Evolutionary conservation across 2,113 vertebrate genomes (phyloP), one percentile per base, ranked within the genome.

Genomic region (Gymnogyps californianus): DNA sequence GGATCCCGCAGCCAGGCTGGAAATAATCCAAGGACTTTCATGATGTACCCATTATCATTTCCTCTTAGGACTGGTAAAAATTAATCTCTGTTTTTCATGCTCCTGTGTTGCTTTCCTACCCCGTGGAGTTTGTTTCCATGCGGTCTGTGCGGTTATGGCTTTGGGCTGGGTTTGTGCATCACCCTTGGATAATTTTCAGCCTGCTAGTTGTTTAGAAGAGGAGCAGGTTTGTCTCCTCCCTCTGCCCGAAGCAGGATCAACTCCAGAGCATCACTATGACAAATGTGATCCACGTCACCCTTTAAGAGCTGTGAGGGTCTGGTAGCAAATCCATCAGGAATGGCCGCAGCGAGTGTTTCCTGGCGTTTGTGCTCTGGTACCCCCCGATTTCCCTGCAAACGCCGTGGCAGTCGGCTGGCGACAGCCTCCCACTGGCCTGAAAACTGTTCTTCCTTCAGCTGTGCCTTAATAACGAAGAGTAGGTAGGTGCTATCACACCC

Each of bases 401-500:
- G 2, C 66, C 38, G 1, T 2, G 18, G 61, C 65, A 36, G 20
- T 69, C 20, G 18, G 69, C 82, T 90, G 90, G 49, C 11, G 18
- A 34, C 86, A 90, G 34, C 83, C 75, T 95, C 93, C 87, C 24
- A 22, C 91, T 67, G 91, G 32, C 93, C 95, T n/a, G 70, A 52
- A 59, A 93, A 67, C 80, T 82, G 79, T 9, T 94, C 95, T 61
- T 69, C 91, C 71, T 86, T 92, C 58, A 40, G 59, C 61, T 44
- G 28, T 55, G 87, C 44, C 49, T 74, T 38, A 28, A 32, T 70
- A 22, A 8, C 5, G 13, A 36, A 10, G 71, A 93, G 91, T 87
- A 84, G 91, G 93, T 71, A 91, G 94, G 96, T 94, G 94, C 96
- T 62, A 89, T 96, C 94, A 83, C 93, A 92, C 79, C 90, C 75